Base-by-base conservation (phyloP, 2,888 invertebrate species). In the Carterocephalus palaemon region DNA sequence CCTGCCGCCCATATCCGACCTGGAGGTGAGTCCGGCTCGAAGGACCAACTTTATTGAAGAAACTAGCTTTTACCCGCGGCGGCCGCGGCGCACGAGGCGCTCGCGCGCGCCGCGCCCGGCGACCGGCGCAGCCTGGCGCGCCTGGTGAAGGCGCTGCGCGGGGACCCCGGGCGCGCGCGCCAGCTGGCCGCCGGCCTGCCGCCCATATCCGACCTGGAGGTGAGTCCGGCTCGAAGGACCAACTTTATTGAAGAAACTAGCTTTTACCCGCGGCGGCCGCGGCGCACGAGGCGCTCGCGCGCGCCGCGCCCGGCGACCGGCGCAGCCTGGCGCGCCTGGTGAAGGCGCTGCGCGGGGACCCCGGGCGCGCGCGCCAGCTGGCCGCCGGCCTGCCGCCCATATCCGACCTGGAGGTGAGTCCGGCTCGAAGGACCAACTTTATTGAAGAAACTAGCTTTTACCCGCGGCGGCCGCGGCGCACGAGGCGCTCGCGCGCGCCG, bases 281-380 rank as follows among this genome's bases (percentile, higher is more conserved):
- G 41, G 93, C 96, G 65, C 88, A 96, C 53, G 95, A 96, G 74
- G 75, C 77, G 2, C 64, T 68, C 9, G 88, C 95, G 5, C 90
- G 90, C 67, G 88, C 91, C 2, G 92, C 94, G 56, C 95, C 96
- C 0, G 84, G 88, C 26, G 96, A 97, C 79, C 90, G 89, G 53
- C 92, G 93, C 45, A 92, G 93, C 0, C 79, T 95, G 33, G 98
- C 98, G 1, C 93, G 97, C 53, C 88, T 99, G n/a, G 95, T 98
- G 3, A 92, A 96, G 51, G 96, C 97, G 1, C 95, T 97, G 68
- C 91, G 93, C 74, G 93, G 93, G 61, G 93, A 97, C 77, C 92
- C 94, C 2, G 80, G 83, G 3, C 92, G 93, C 58, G 98, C 98
- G 0, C 88, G 93, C 53, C 84, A 89, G 47, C 85, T 94, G 8